phyloP scores from a whole-genome alignment of 2,113 vertebrate genomes.

The Lampris incognitus region DNA sequence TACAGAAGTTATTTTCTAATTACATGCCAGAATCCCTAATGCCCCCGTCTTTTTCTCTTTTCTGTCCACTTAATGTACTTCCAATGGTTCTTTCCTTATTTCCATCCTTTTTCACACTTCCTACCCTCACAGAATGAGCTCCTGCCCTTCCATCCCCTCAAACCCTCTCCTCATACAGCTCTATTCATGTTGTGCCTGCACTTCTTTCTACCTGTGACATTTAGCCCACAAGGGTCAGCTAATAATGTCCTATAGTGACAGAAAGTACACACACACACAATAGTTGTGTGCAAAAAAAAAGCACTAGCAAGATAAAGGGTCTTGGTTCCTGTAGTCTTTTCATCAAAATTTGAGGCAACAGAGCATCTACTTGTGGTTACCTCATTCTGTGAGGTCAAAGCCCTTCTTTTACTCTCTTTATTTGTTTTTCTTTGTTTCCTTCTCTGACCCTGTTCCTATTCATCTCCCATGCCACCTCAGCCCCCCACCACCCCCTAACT shows the following conservation, averaged over 20 bases:
- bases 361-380: slow-evolving; percentile 17
- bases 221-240: slow-evolving; percentile 30
- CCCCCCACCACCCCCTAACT: background rate
- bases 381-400: slow-evolving; percentile 39
- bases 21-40: slow-evolving; percentile 42
- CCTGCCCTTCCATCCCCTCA: slow-evolving; percentile 19
- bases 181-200: slow-evolving; percentile 38
- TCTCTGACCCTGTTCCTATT: slow-evolving; percentile 21
- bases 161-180: slow-evolving; percentile 19
- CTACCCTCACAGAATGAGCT: slow-evolving; percentile 9
- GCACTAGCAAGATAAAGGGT: background rate
- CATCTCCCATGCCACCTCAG: background rate
- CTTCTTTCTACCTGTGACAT: slow-evolving; percentile 42
- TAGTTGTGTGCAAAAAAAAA: too few species aligned
- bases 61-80: slow-evolving; percentile 14
- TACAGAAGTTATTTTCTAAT: slow-evolving; percentile 49
- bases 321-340: slow-evolving; percentile 14
- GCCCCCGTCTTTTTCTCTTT: slow-evolving; percentile 7
- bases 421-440: slow-evolving; percentile 27
- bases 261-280: slow-evolving; percentile 12
- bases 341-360: slow-evolving; percentile 30
- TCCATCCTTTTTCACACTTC: slow-evolving; percentile 3
- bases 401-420: slow-evolving; percentile 13
- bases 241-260: slow-evolving; percentile 39
- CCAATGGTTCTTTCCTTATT: slow-evolving; percentile 9